Conservation (phyloP, 2,888 invertebrate genomes). For the Fabriciana adippe region DNA sequence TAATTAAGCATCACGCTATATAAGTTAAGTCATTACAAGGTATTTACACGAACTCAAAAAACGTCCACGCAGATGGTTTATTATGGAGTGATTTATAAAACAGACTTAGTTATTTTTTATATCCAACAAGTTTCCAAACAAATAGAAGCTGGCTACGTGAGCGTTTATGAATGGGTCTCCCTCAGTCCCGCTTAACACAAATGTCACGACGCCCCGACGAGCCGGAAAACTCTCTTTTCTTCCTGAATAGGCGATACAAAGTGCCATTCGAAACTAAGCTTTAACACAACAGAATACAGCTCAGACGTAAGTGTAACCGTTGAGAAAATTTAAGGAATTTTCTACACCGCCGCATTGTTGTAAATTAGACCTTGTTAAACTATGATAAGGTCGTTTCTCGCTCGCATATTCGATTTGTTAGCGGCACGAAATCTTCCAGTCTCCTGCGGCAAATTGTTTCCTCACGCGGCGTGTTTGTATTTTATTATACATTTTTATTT, state of each 20-base stretch:
- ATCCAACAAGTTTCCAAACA: slow-evolving; percentile 69
- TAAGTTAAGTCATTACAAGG: slow-evolving; percentile 5
- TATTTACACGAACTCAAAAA: slow-evolving; percentile 1
- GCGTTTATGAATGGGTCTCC: slow-evolving; percentile 75
- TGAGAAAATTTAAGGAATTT: slow-evolving; percentile 77
- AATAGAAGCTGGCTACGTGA: slow-evolving; percentile 60
- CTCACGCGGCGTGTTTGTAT: slow-evolving; percentile 81
- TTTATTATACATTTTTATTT: slow-evolving; percentile 83
- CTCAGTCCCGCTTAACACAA: slow-evolving; percentile 78
- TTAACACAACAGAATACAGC: slow-evolving; percentile 49
- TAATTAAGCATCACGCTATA: not conserved
- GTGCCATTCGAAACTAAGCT: slow-evolving; percentile 51
- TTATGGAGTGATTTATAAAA: slow-evolving; percentile 5
- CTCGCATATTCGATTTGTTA: slow-evolving; percentile 46
- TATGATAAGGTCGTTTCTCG: slow-evolving; percentile 45
- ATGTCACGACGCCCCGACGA: slow-evolving; percentile 79
- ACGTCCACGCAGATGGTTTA: not conserved
- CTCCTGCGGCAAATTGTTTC: slow-evolving; percentile 82
- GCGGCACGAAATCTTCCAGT: slow-evolving; percentile 78
- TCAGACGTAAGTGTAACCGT: slow-evolving; percentile 41
- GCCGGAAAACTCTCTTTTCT: slow-evolving; percentile 82
- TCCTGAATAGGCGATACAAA: slow-evolving; percentile 68
- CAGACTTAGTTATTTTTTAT: slow-evolving; percentile 36
- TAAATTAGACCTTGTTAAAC: slow-evolving; percentile 54
- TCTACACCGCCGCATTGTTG: slow-evolving; percentile 52